Evolutionary conservation across 2,113 vertebrate species (phyloP).

Genomic region (Mastomys natalensis): DNA sequence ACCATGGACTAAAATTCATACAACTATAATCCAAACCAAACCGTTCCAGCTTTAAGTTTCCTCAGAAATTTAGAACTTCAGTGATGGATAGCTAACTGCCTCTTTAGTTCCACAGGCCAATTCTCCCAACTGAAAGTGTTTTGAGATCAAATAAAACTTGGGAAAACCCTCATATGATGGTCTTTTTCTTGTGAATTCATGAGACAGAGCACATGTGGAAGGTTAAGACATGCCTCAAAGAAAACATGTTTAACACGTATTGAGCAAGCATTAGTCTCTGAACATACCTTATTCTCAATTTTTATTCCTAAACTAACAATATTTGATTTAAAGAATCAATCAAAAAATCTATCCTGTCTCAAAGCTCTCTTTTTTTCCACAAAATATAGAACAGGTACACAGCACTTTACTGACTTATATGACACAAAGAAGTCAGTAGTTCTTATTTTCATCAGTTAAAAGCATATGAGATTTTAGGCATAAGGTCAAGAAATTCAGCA

Average conservation of each 20-base stretch:
- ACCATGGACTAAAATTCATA: not conserved
- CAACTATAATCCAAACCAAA: not conserved
- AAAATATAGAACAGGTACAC: constrained; percentile 7
- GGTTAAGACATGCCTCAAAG: not conserved
- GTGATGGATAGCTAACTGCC: not conserved
- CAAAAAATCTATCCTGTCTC: not conserved
- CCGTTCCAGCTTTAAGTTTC: not conserved
- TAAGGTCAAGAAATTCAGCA: not conserved
- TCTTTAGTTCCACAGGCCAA: not conserved
- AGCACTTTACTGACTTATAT: not conserved
- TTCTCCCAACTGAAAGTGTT: not conserved
- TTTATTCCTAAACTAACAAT: not conserved
- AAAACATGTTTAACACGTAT: not conserved
- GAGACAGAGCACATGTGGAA: not conserved
- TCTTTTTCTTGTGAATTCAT: not conserved
- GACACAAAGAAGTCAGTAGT: not conserved
- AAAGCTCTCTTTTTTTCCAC: not conserved
- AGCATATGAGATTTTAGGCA: not conserved
- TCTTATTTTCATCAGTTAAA: constrained; percentile 41
- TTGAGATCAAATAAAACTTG: not conserved
- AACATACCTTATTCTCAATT: not conserved
- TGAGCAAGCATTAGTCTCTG: not conserved
- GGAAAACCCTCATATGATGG: not conserved
- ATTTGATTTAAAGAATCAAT: not conserved
- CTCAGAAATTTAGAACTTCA: no score